Percentiles rank a stretch among this genome's conserved stretches.
Evolutionary conservation across 2,888 invertebrate species (phyloP).

Genomic region (Euzetes globulus): DNA sequence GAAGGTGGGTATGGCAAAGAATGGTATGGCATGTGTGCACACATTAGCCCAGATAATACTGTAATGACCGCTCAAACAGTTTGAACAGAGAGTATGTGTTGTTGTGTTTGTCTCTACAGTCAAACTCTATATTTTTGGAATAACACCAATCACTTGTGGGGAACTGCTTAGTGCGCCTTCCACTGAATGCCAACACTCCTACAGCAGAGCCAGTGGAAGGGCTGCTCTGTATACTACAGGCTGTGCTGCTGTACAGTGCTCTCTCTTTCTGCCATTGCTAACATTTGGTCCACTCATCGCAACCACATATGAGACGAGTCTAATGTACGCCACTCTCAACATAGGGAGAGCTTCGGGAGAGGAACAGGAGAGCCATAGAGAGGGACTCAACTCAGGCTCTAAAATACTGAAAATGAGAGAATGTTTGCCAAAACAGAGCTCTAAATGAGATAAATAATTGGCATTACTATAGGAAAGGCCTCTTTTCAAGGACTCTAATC

Average conservation of each 20-base stretch:
- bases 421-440: slow-evolving; percentile 10
- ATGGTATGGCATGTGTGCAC: not conserved
- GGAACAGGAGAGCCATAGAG: not conserved
- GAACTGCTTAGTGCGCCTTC: not conserved
- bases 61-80: slow-evolving; percentile 11
- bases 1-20: not conserved
- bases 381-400: not conserved
- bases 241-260: not conserved
- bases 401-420: slow-evolving; percentile 10
- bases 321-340: not conserved
- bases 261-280: not conserved
- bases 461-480: slow-evolving; percentile 17
- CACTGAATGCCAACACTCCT: slow-evolving; percentile 21
- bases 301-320: slow-evolving; percentile 10
- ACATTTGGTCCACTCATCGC: not conserved
- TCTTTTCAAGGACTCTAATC: slow-evolving; percentile 4
- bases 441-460: slow-evolving; percentile 17
- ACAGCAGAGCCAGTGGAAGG: not conserved
- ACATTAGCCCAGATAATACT: not conserved
- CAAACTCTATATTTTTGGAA: not conserved
- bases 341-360: not conserved
- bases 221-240: too few relatives aligned
- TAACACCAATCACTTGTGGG: not conserved
- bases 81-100: not conserved
- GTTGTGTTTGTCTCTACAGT: not conserved